A percentile compares a stretch with the other conserved stretches of the same genome.
These are phyloP conservation scores for Hestina assimilis DNA, from an alignment of 1,140 invertebrate genomes.

Conservation along the genomic window DNA sequence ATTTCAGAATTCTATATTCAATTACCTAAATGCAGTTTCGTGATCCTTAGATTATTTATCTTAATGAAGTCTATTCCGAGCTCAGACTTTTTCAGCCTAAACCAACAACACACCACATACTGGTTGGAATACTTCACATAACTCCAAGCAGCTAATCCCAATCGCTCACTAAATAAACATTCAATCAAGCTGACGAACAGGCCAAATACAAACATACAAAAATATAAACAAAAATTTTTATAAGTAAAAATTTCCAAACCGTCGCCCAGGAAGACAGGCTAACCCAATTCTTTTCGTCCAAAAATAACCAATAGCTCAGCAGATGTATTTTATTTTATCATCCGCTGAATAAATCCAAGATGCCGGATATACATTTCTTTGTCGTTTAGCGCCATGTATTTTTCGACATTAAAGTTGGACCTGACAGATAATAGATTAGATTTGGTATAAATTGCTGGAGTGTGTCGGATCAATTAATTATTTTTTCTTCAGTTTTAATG, in stretches of 20 bases:
- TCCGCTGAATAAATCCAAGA: conserved; percentile 23
- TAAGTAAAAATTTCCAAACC: not conserved
- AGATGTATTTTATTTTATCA: conserved; percentile 29
- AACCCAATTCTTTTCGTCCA: conserved; percentile 33
- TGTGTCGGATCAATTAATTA: too few species aligned
- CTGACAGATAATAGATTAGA: not conserved
- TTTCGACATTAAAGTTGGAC: not conserved
- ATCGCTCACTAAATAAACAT: not conserved
- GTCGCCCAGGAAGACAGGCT: not conserved
- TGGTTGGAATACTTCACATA: too few species aligned
- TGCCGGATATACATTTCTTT: conserved; percentile 19
- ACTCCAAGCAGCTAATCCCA: too few species aligned
- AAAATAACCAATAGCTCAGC: conserved; percentile 37
- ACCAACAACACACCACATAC: too few species aligned
- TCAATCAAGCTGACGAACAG: not conserved
- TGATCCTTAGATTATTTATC: too few species aligned
- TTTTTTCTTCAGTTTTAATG: too few species aligned
- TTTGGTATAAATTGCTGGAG: not conserved
- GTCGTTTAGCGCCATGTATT: not conserved
- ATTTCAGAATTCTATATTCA: too few species aligned
- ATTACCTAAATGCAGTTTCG: too few species aligned
- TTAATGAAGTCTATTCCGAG: too few species aligned
- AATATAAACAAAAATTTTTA: not conserved
- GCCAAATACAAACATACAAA: not conserved
- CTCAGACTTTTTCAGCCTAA: too few species aligned